A percentile compares a stretch with the other conserved stretches of the same genome.
phyloP scores from a whole-genome alignment of 2,888 invertebrate species.

The Metacarcinus magister region DNA sequence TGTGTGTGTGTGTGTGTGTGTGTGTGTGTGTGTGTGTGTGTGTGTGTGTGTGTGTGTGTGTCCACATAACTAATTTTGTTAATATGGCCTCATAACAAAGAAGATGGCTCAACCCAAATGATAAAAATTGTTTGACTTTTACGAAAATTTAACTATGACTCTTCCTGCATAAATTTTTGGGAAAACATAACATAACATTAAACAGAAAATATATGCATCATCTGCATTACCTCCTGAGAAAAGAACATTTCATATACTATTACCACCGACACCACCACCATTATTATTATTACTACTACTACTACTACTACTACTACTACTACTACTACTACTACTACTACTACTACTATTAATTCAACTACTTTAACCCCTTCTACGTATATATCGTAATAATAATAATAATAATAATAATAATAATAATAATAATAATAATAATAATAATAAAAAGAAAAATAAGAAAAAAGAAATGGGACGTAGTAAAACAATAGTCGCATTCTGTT shows the following conservation, averaged over 20 bases:
- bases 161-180: no score
- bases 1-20: conserved; percentile 62
- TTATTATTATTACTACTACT: neutral
- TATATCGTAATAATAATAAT: neutral
- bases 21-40: conserved; percentile 64
- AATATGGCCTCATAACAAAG: neutral
- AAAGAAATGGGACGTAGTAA: neutral
- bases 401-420: neutral
- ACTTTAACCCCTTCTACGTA: neutral
- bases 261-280: neutral
- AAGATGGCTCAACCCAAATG: neutral
- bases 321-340: conserved; percentile 52
- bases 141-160: neutral
- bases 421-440: conserved; percentile 35
- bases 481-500: neutral
- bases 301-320: neutral
- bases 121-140: conserved; percentile 8
- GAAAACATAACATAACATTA: neutral
- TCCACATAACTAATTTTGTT: neutral
- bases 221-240: neutral
- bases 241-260: neutral
- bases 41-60: conserved; percentile 62
- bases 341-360: neutral
- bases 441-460: neutral
- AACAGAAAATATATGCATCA: neutral